phyloP scores from a whole-genome alignment of 2,797 vertebrate genomes.

The Amniataba percoides region DNA sequence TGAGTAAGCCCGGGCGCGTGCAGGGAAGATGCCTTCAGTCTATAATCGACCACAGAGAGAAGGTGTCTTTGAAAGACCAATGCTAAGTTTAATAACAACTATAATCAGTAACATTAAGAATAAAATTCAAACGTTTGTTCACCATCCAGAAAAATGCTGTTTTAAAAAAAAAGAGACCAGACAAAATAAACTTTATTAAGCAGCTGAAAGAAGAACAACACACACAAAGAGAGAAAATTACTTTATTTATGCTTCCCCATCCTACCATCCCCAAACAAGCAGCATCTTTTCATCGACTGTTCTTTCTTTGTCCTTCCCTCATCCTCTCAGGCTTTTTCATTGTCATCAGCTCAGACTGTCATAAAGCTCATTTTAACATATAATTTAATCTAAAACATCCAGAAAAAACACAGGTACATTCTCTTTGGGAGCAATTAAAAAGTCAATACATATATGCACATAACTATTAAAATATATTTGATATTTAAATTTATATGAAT shows the following conservation, averaged over 20 bases:
- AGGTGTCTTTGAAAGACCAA: background rate
- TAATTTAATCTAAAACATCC: background rate
- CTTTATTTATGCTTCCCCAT: slow-evolving; percentile 74
- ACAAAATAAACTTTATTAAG: slow-evolving; percentile 71
- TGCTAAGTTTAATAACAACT: background rate
- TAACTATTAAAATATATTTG: background rate
- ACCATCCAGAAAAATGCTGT: background rate
- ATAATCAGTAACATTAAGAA: background rate
- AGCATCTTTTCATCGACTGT: background rate
- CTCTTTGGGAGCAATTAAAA: no score
- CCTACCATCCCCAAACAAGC: no score
- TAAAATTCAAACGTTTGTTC: background rate
- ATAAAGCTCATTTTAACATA: no score
- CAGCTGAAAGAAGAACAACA: slow-evolving; percentile 59
- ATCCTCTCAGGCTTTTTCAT: background rate
- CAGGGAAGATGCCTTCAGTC: slow-evolving; percentile 26
- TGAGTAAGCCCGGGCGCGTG: slow-evolving; percentile 60
- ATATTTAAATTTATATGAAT: background rate
- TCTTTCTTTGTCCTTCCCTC: slow-evolving; percentile 1
- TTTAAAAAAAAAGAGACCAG: slow-evolving; percentile 56
- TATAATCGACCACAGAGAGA: background rate
- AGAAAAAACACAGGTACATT: background rate
- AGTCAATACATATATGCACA: background rate
- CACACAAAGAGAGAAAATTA: slow-evolving; percentile 49
- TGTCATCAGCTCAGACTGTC: background rate